phyloP scores from a whole-genome alignment of 2,113 vertebrate species.

The Rhea pennata region DNA sequence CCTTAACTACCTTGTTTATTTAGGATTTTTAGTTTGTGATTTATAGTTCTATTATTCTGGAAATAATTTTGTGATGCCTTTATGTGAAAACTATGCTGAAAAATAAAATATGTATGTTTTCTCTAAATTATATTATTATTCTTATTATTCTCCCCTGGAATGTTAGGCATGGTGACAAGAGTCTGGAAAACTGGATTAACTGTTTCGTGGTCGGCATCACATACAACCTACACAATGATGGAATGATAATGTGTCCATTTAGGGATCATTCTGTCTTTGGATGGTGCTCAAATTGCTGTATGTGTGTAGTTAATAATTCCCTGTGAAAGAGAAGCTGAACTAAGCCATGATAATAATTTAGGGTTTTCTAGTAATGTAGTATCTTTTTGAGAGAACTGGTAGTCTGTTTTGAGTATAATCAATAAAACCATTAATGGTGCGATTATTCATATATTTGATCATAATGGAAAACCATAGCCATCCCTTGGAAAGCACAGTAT shows the following conservation, averaged over 20 bases:
- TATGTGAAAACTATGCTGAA: constrained; percentile 17
- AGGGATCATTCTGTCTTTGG: not conserved
- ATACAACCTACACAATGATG: not conserved
- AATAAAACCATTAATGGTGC: not conserved
- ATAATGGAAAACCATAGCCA: fast-evolving
- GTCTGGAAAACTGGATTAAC: not conserved
- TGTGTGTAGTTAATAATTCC: not conserved
- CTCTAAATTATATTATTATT: not conserved
- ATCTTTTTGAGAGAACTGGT: not conserved
- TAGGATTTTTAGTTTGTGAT: constrained; percentile 17
- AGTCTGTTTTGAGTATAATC: not conserved
- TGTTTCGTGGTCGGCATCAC: not conserved
- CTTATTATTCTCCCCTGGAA: not conserved
- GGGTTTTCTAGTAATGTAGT: not conserved
- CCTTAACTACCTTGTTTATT: not conserved
- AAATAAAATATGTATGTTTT: not conserved
- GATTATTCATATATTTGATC: fast-evolving
- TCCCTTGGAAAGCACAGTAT: not conserved
- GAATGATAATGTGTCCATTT: not conserved
- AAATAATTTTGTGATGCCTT: constrained; percentile 17
- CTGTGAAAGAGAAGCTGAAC: not conserved
- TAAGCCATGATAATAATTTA: not conserved
- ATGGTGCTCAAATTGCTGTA: not conserved
- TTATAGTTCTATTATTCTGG: not conserved
- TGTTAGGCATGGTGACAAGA: not conserved